Evolutionary conservation across 2,888 invertebrate species (phyloP).

Genomic region (Uloborus plumipes): DNA sequence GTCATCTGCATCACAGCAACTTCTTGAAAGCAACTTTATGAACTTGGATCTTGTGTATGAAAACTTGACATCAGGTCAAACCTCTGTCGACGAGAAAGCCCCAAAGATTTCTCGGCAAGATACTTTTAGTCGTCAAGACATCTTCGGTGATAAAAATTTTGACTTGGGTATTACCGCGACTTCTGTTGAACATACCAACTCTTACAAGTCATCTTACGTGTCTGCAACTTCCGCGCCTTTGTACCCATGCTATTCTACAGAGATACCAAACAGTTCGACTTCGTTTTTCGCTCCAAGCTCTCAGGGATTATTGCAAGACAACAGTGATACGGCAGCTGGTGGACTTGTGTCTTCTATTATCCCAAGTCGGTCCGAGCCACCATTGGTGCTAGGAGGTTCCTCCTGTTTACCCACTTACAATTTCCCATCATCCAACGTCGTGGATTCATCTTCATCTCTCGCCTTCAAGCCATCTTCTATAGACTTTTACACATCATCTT

Average conservation of each 20-base stretch:
- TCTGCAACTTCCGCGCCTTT: conserved; percentile 18
- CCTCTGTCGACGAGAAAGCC: conserved; percentile 12
- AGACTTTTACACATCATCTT: conserved; percentile 9
- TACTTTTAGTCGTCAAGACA: neutral
- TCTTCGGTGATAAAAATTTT: conserved; percentile 19
- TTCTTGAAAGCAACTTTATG: conserved; percentile 16
- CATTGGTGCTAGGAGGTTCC: neutral
- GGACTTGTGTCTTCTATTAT: conserved; percentile 45
- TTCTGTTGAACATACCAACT: conserved; percentile 16
- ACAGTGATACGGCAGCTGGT: conserved; percentile 36
- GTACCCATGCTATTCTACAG: conserved; percentile 16
- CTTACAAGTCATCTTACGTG: conserved; percentile 16
- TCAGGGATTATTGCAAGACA: conserved; percentile 16
- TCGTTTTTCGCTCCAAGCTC: conserved; percentile 16
- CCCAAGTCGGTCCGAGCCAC: conserved; percentile 19
- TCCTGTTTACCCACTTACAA: conserved; percentile 22
- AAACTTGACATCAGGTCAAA: conserved; percentile 4
- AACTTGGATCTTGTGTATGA: conserved; percentile 34
- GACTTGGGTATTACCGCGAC: conserved; percentile 13
- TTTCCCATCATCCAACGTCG: neutral
- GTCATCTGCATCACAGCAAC: conserved; percentile 7
- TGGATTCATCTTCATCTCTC: conserved; percentile 19
- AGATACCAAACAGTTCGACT: conserved; percentile 9
- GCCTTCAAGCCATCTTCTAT: conserved; percentile 35
- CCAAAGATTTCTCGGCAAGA: conserved; percentile 9